Evolutionary conservation across 1,140 invertebrate species (phyloP).

Genomic region (Cheumatopsyche charites): DNA sequence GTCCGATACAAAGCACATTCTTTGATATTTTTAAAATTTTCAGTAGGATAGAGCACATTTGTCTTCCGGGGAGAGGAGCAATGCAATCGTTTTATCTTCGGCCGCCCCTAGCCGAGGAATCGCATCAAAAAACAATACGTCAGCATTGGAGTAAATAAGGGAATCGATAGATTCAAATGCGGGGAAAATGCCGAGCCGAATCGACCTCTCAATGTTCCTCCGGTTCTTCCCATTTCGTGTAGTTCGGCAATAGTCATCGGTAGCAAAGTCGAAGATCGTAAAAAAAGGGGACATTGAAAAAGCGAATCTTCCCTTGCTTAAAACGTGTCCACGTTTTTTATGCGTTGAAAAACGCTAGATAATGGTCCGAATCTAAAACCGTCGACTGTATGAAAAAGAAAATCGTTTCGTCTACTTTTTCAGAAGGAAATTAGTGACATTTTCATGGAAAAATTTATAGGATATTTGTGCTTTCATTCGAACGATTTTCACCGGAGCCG

Average conservation of each 20-base stretch:
- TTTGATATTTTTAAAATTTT: no score
- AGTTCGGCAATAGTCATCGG: slow-evolving; percentile 36
- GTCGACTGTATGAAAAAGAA: no score
- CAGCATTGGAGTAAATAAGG: slow-evolving; percentile 47
- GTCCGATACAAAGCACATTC: no score
- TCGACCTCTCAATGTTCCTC: slow-evolving; percentile 35
- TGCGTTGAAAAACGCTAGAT: not conserved
- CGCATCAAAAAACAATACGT: slow-evolving; percentile 47
- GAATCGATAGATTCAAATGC: slow-evolving; percentile 14
- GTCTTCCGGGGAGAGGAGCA: no score
- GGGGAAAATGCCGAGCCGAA: slow-evolving; percentile 4
- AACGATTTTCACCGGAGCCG: no score
- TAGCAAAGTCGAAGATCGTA: slow-evolving; percentile 21
- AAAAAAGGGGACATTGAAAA: slow-evolving; percentile 36
- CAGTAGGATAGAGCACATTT: no score
- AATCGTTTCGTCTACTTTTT: no score
- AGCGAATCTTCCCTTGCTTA: not conserved
- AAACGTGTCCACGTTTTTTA: not conserved
- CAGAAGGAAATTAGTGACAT: no score
- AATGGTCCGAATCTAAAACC: no score
- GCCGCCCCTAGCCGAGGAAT: not conserved
- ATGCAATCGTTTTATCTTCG: no score
- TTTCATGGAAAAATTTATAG: no score
- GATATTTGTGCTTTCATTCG: no score
- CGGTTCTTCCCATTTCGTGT: slow-evolving; percentile 47